Base-by-base conservation (phyloP, 2,113 vertebrate species). In the Rhadina sibilatrix region DNA sequence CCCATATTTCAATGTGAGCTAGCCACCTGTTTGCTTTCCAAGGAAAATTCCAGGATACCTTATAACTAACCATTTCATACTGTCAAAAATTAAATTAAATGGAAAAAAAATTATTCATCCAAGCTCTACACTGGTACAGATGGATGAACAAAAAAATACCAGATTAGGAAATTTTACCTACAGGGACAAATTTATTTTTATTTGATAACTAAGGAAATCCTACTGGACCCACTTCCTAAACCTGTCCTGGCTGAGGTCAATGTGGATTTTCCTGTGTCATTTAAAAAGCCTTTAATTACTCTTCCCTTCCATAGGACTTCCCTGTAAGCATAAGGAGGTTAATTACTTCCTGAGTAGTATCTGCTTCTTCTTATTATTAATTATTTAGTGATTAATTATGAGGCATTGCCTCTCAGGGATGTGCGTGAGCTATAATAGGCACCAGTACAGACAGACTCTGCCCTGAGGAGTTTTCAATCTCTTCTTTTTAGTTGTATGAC, bases 331-430 rank as follows among this genome's bases (percentile, higher is more conserved):
- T 66, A 75, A 78, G 57, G 52, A 92, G 79, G 72, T 92, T 94
- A 96, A 96, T 96, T 94, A 89, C 60, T 93, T 96, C 83, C 72
- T 71, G 64, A 74, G 47, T 66, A 63, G 50, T 90, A 83, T 90
- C 80, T 90, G 79, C 71, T 92, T 88, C 46, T 74, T 83, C 66
- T 83, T 90, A 31, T 86, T 85, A 94, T 92, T 93, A 96, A 96
- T 96, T 93, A 90, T 97, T 94, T 92, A 95, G 56, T 1, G 14
- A 93, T 92, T 96, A 97, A 96, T 96, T 88, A 83, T 81, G 60
- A 95, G 52, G 56, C 56, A 63, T 68, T 83, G 44, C 76, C 64
- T 95, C 83, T 74, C 44, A 92, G 85, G 84, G 40, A 38, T 70
- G 14, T 64, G 35, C 23, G 19, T 49, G 44, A 90, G 44, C 47